Percentiles rank a stretch among this genome's conserved stretches.
phyloP scores from a whole-genome alignment of 2,888 invertebrate genomes.

The Eutolmus rufibarbis region DNA sequence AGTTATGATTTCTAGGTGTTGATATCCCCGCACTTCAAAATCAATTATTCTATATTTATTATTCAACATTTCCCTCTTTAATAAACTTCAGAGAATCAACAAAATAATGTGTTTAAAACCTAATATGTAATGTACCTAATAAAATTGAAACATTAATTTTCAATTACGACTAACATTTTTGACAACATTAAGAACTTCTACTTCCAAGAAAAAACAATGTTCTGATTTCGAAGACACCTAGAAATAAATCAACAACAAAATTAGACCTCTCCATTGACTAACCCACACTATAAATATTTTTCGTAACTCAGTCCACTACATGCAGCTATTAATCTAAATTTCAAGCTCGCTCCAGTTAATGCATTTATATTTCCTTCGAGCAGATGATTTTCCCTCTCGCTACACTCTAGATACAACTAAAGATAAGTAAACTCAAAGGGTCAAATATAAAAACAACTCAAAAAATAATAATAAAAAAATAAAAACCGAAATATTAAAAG shows the following conservation, averaged over 20 bases:
- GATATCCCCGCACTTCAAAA: too few species aligned
- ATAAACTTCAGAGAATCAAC: background rate
- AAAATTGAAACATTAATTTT: background rate
- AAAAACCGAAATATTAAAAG: conserved; percentile 53
- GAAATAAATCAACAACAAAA: background rate
- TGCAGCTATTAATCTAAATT: background rate
- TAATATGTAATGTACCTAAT: too few species aligned
- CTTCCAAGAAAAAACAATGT: background rate
- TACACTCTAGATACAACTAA: background rate
- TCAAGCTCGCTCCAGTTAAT: background rate
- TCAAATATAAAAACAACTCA: conserved; percentile 46
- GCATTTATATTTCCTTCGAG: background rate
- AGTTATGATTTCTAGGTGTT: too few species aligned
- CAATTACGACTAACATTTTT: background rate
- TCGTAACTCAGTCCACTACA: background rate
- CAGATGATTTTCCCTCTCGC: background rate
- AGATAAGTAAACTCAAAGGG: conserved; percentile 37
- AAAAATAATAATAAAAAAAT: conserved; percentile 21
- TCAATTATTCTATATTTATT: too few species aligned
- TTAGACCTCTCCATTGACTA: background rate
- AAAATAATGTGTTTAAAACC: background rate
- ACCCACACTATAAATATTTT: background rate
- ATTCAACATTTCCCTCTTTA: too few species aligned
- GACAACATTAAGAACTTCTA: background rate
- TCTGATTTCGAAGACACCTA: background rate